Percentiles rank a stretch among this genome's conserved stretches.
Conservation (phyloP, 1,140 invertebrate species). For the Lasioglossum albipes region DNA sequence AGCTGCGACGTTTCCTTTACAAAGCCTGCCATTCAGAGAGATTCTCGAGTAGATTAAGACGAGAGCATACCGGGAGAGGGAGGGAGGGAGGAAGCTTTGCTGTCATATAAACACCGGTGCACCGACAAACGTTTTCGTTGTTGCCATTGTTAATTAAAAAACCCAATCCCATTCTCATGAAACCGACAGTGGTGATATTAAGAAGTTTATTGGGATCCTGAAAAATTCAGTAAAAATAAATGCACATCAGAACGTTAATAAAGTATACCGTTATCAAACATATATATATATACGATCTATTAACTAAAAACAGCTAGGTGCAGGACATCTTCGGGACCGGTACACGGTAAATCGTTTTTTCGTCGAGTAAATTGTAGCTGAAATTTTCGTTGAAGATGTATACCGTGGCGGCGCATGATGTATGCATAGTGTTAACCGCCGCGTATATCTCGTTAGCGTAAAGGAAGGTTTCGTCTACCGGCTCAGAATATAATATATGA, state of each 20-base stretch:
- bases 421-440: slow-evolving; percentile 34
- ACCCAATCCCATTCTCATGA: neutral
- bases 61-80: slow-evolving; percentile 9
- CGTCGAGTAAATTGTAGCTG: neutral
- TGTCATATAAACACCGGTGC: neutral
- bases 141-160: neutral
- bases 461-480: slow-evolving; percentile 61
- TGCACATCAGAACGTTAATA: neutral
- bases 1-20: slow-evolving; percentile 69
- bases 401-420: slow-evolving; percentile 25
- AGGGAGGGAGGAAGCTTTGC: neutral
- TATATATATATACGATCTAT: neutral
- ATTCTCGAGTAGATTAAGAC: slow-evolving; percentile 61
- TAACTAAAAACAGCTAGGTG: neutral
- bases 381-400: slow-evolving; percentile 38
- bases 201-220: slow-evolving; percentile 7
- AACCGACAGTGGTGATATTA: neutral
- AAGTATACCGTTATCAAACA: slow-evolving; percentile 22
- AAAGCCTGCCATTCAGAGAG: slow-evolving; percentile 72
- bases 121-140: neutral
- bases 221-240: neutral
- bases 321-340: neutral
- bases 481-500: slow-evolving; percentile 72
- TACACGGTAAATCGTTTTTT: neutral
- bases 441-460: slow-evolving; percentile 69